Evolutionary conservation across 2,113 vertebrate genomes (phyloP).

Genomic region (Triplophysa dalaica): DNA sequence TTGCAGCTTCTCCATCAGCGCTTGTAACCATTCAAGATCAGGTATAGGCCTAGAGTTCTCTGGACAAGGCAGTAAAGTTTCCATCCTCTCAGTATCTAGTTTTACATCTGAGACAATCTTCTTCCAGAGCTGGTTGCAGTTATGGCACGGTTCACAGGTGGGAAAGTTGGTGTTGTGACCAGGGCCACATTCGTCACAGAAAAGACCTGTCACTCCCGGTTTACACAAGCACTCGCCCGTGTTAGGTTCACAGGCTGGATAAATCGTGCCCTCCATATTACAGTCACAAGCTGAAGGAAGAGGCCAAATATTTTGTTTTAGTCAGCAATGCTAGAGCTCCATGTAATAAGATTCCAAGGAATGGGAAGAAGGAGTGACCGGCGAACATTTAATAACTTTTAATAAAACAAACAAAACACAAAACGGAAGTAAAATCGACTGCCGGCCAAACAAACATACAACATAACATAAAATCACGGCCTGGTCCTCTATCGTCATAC

Average conservation of each 20-base stretch:
- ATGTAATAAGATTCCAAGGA: no score
- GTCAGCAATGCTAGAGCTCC: neutral
- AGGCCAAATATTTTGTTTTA: neutral
- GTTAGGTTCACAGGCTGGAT: slow-evolving; percentile 75
- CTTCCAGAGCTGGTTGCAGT: slow-evolving; percentile 78
- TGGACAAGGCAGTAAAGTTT: slow-evolving; percentile 45
- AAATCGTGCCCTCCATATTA: slow-evolving; percentile 73
- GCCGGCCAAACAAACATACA: no score
- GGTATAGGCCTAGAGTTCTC: neutral
- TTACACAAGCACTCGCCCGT: slow-evolving; percentile 78
- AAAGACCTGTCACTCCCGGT: slow-evolving; percentile 67
- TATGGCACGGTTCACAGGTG: slow-evolving; percentile 76
- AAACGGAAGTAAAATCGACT: no score
- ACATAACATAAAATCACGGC: no score
- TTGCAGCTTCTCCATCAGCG: slow-evolving; percentile 68
- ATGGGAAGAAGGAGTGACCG: no score
- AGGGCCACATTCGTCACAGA: slow-evolving; percentile 74
- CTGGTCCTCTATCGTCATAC: no score
- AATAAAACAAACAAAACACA: no score
- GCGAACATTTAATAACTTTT: no score
- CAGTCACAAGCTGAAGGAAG: slow-evolving; percentile 77
- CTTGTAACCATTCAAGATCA: slow-evolving; percentile 64
- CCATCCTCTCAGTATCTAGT: slow-evolving; percentile 66
- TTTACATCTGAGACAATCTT: slow-evolving; percentile 67
- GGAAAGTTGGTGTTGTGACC: slow-evolving; percentile 77